A percentile compares a stretch with the other conserved stretches of the same genome.
phyloP scores from a whole-genome alignment of 2,797 vertebrate species.

The Centropyge bicolor region DNA sequence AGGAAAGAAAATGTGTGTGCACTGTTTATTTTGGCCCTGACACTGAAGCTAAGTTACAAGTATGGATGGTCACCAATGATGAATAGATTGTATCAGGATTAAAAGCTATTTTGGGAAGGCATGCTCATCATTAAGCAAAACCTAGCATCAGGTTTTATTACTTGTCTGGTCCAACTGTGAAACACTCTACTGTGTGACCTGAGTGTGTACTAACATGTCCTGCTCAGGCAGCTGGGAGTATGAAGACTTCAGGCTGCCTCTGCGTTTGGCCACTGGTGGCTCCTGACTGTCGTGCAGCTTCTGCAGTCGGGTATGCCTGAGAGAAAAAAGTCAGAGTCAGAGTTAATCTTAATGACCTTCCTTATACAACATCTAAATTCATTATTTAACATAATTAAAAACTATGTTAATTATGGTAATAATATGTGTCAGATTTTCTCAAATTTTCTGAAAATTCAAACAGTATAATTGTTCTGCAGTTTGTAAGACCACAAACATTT shows the following conservation, averaged over 20 bases:
- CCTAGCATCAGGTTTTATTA: slow-evolving; percentile 48
- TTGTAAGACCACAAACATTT: not conserved
- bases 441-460: not conserved
- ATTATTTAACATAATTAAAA: not conserved
- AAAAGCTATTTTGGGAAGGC: slow-evolving; percentile 43
- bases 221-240: slow-evolving; percentile 88
- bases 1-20: slow-evolving; percentile 5
- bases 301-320: slow-evolving; percentile 89
- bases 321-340: slow-evolving; percentile 20
- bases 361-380: not conserved
- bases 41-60: slow-evolving; percentile 12
- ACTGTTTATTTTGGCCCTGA: slow-evolving; percentile 1
- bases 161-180: slow-evolving; percentile 11
- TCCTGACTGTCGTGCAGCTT: slow-evolving; percentile 87
- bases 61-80: slow-evolving; percentile 20
- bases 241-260: slow-evolving; percentile 85
- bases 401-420: not conserved
- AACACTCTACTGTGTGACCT: not conserved
- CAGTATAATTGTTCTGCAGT: not conserved
- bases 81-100: slow-evolving; percentile 17
- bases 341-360: not conserved
- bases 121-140: slow-evolving; percentile 30
- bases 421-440: not conserved
- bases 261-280: slow-evolving; percentile 85
- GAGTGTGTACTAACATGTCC: slow-evolving; percentile 86